Evolutionary conservation across 2,888 invertebrate species (phyloP).

Genomic region (Habroteleia sp.): DNA sequence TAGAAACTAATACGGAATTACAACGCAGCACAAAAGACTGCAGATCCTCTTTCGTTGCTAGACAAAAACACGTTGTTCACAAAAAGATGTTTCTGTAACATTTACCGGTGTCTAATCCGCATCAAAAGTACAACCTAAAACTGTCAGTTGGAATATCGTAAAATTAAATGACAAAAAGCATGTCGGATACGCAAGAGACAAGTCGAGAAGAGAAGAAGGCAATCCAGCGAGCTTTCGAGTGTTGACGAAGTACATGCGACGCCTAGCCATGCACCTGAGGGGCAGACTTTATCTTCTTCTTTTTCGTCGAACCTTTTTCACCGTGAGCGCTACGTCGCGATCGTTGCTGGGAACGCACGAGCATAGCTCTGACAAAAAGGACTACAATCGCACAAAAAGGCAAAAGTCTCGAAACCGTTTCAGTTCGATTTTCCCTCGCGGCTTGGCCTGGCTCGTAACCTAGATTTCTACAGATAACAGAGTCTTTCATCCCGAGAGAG

Average conservation of each 20-base stretch:
- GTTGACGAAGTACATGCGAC: conserved; percentile 60
- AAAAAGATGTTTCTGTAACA: no score
- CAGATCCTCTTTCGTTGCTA: no score
- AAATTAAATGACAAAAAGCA: conserved; percentile 47
- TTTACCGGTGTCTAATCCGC: conserved; percentile 13
- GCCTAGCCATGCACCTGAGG: conserved; percentile 50
- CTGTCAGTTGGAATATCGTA: conserved; percentile 23
- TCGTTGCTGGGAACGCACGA: no score
- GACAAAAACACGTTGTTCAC: no score
- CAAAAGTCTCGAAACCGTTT: conserved; percentile 65
- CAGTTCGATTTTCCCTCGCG: conserved; percentile 76
- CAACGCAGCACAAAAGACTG: no score
- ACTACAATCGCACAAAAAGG: conserved; percentile 25
- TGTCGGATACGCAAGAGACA: conserved; percentile 12
- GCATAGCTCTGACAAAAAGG: no score
- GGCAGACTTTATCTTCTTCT: conserved; percentile 35
- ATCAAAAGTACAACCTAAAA: conserved; percentile 42
- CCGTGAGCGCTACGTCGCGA: no score
- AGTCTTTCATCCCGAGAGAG: no score
- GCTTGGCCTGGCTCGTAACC: no score
- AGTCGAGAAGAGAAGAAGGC: conserved; percentile 26
- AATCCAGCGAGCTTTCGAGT: conserved; percentile 54
- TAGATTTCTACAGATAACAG: no score
- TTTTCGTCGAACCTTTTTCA: conserved; percentile 10
- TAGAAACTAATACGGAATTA: no score